Conservation (phyloP, 37 sponge, comb jelly and placozoan species). For the Chondrosia reniformis region DNA sequence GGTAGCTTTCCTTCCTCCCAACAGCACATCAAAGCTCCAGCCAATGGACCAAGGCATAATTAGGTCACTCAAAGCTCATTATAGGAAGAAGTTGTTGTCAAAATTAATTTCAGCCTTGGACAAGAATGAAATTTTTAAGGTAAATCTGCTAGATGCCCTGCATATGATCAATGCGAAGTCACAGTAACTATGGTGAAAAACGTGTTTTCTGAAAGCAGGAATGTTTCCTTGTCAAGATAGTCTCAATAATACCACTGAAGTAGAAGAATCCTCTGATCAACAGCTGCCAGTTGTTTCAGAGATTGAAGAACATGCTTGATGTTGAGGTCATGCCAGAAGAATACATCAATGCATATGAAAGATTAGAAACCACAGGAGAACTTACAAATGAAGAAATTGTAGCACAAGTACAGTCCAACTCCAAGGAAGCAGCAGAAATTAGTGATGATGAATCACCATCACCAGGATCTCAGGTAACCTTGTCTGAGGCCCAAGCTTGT, state of each 20-base stretch:
- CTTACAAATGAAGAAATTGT: neutral
- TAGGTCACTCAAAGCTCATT: neutral
- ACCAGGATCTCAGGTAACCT: neutral
- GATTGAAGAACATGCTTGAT: neutral
- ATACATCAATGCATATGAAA: neutral
- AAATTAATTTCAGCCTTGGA: slow-evolving; percentile 16
- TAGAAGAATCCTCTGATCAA: neutral
- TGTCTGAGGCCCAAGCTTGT: neutral
- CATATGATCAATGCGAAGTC: neutral
- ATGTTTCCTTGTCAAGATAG: neutral
- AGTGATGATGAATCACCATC: neutral
- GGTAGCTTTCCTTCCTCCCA: slow-evolving; percentile 16
- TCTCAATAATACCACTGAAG: neutral
- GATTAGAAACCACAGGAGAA: neutral
- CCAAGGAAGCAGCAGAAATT: neutral
- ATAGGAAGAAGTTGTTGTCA: slow-evolving; percentile 19
- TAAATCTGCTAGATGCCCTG: slow-evolving; percentile 4
- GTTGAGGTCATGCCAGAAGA: neutral
- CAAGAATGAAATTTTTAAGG: neutral
- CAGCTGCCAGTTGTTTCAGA: neutral
- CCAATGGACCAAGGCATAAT: slow-evolving; percentile 29
- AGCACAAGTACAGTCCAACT: neutral
- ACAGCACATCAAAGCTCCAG: neutral
- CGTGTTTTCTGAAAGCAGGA: neutral
- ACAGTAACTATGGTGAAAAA: neutral